These are phyloP conservation scores for Drosophila bocki DNA, from an alignment of 1,140 invertebrate species.

Conservation along the genomic window DNA sequence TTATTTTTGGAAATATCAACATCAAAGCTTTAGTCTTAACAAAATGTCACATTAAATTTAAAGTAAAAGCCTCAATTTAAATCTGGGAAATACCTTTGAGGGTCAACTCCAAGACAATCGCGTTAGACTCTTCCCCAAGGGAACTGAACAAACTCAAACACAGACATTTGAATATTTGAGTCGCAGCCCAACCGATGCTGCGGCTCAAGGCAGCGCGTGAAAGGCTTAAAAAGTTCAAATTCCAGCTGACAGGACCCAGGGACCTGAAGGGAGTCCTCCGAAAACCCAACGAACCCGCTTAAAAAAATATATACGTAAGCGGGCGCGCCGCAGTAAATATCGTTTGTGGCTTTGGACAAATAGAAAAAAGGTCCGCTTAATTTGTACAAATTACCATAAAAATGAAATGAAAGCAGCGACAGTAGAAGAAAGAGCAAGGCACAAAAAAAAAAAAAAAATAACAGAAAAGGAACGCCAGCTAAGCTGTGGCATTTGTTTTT, in stretches of 20 bases:
- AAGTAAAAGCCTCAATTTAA: conserved; percentile 1
- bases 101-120: conserved; percentile 14
- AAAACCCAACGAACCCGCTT: conserved; percentile 49
- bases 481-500: conserved; percentile 70
- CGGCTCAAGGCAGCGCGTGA: conserved; percentile 76
- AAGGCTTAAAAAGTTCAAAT: conserved; percentile 84
- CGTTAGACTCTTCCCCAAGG: conserved; percentile 22
- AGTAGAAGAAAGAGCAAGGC: conserved; percentile 42
- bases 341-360: conserved; percentile 80
- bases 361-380: conserved; percentile 83
- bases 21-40: too few relatives aligned
- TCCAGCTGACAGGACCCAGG: conserved; percentile 72
- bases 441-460: conserved; percentile 18
- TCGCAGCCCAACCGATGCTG: conserved; percentile 44
- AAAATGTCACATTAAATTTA: conserved; percentile 8
- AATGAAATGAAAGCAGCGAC: conserved; percentile 71
- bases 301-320: conserved; percentile 44
- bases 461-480: conserved; percentile 49
- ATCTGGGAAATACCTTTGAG: conserved; percentile 5
- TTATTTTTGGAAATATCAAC: not conserved
- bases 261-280: conserved; percentile 27
- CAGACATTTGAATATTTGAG: conserved; percentile 66
- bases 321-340: conserved; percentile 70
- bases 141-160: conserved; percentile 42
- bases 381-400: conserved; percentile 84